phyloP scores from a whole-genome alignment of 2,888 invertebrate genomes.

The Lacanobia oleracea region DNA sequence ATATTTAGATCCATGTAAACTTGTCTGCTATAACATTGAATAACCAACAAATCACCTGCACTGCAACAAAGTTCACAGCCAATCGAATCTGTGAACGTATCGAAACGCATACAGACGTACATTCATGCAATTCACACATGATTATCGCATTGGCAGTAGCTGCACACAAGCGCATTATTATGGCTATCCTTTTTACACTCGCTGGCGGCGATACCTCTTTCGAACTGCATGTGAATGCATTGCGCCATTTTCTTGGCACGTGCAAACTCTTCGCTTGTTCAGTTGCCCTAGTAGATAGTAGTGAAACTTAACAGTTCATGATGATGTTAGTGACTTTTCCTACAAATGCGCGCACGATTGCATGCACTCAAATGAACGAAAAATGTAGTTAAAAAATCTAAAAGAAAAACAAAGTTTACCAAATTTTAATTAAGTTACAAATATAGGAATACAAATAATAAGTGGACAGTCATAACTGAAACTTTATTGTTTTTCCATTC shows the following conservation, averaged over 20 bases:
- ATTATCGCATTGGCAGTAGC: conserved; percentile 67
- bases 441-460: too few relatives aligned
- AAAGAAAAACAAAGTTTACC: too few relatives aligned
- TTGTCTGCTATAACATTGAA: conserved; percentile 45
- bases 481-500: background rate
- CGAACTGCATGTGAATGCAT: conserved; percentile 83
- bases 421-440: too few relatives aligned
- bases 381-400: background rate
- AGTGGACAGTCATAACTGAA: too few relatives aligned
- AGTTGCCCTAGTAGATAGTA: conserved; percentile 82
- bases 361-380: background rate
- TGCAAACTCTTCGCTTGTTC: conserved; percentile 78
- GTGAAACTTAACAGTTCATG: conserved; percentile 78
- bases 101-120: conserved; percentile 60
- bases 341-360: conserved; percentile 1
- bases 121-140: conserved; percentile 73
- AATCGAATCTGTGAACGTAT: conserved; percentile 73
- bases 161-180: conserved; percentile 74
- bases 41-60: conserved; percentile 62
- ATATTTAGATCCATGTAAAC: conserved; percentile 39
- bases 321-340: conserved; percentile 54
- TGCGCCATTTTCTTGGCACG: conserved; percentile 79
- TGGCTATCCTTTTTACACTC: conserved; percentile 80
- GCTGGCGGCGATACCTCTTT: conserved; percentile 69
- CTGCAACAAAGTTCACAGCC: conserved; percentile 69